Evolutionary conservation across 1,140 invertebrate species (phyloP), one percentile per base, ranked within the genome.

Genomic region (Teleogryllus occipitalis): DNA sequence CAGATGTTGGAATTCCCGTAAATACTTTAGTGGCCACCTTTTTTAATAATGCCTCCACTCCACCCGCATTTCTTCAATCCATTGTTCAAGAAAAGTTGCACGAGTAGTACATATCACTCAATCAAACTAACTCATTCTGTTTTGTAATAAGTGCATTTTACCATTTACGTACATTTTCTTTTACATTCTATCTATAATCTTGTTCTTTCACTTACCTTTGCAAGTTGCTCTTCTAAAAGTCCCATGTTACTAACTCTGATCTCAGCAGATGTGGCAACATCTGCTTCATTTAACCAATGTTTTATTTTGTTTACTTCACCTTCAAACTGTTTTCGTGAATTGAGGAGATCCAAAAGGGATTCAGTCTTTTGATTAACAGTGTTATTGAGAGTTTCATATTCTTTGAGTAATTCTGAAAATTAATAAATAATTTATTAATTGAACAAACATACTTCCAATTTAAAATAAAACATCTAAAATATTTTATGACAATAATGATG

Each of bases 241-340:
- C 94, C 93, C 14, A 96, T 86, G 83, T 90, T 95, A 3, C 93
- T 90, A 27, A 92, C 91, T 76, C 93, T 88, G 7, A 96, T 85
- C 83, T 96, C 95, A 49, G 92, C 90, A 15, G 93, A 92, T 0
- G 94, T 91, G 15, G 94, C 92, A 8, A 95, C 93, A 87, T 97
- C 95, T 75, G 94, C 94, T 88, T 97, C 92, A 78, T 94, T 93
- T 22, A 96, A 87, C 95, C 95, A 97, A 81, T 94, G 91, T 81
- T 93, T 90, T 84, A 93, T 94, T 82, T 93, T 92, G 79, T 94
- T 92, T 74, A 95, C 88, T 80, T 94, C 92, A 78, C 89, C 90
- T 86, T 97, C 95, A 83, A 97, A 95, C 21, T 92, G 88, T 84
- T 91, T 93, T 82, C 95, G 89, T 22, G 91, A 91, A 85, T 93